Conservation (phyloP, 2,797 vertebrate species). For the Channallabes apus region DNA sequence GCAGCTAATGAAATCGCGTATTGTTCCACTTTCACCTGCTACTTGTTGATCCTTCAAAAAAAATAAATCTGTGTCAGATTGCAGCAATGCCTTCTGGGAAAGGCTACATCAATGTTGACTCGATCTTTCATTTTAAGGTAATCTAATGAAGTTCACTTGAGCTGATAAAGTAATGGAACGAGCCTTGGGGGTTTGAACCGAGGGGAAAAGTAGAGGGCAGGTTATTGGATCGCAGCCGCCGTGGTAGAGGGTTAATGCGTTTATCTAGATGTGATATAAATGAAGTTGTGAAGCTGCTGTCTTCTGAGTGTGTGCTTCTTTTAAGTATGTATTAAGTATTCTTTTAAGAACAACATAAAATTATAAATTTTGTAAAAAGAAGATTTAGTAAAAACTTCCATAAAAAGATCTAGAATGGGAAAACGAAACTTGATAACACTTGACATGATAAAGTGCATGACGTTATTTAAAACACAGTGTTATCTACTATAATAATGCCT, state of each 20-base stretch:
- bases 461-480: not conserved
- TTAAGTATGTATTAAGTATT: no score
- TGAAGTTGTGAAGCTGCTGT: not conserved
- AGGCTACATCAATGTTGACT: constrained; percentile 18
- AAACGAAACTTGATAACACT: not conserved
- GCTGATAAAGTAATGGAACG: constrained; percentile 31
- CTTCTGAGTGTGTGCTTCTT: not conserved
- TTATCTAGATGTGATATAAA: constrained; percentile 14
- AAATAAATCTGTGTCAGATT: constrained; percentile 35
- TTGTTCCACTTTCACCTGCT: not conserved
- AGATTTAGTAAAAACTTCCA: not conserved
- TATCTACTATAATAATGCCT: not conserved
- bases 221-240: constrained; percentile 22
- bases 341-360: not conserved
- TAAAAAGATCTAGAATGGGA: not conserved
- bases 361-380: not conserved
- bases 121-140: constrained; percentile 29
- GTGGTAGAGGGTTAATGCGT: not conserved
- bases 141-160: constrained; percentile 30
- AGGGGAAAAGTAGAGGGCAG: constrained; percentile 20
- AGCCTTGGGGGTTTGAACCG: constrained; percentile 19
- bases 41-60: constrained; percentile 25
- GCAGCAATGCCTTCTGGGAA: constrained; percentile 31
- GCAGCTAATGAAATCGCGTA: not conserved
- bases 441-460: not conserved